These are phyloP conservation scores for Luehdorfia chinensis DNA, from an alignment of 1,140 invertebrate species.

Conservation along the genomic window DNA sequence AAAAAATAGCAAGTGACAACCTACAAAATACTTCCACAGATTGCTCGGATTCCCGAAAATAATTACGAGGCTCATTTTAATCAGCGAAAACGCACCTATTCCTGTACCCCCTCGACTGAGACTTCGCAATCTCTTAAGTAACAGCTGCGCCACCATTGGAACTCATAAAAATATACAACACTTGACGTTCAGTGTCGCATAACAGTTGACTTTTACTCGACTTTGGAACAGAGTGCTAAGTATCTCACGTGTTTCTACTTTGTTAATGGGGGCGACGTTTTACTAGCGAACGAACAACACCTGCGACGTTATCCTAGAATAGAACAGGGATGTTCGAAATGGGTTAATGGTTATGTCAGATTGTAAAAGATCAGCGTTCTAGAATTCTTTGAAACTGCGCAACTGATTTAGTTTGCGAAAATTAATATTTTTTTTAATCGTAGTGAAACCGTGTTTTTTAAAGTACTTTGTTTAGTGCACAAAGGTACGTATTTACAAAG, in stretches of 20 bases:
- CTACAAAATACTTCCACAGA: background rate
- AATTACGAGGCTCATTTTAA: constrained; percentile 14
- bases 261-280: constrained; percentile 49
- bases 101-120: constrained; percentile 18
- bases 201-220: constrained; percentile 55
- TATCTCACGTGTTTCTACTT: constrained; percentile 48
- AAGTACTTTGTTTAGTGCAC: too few species aligned
- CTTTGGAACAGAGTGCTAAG: constrained; percentile 53
- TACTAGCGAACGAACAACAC: constrained; percentile 38
- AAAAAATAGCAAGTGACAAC: background rate
- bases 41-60: constrained; percentile 1
- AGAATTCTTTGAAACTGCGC: too few species aligned
- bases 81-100: constrained; percentile 13
- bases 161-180: constrained; percentile 61
- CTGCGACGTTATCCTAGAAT: constrained; percentile 39
- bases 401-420: too few species aligned
- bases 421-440: too few species aligned
- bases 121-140: constrained; percentile 49
- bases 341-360: constrained; percentile 33
- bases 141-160: constrained; percentile 39
- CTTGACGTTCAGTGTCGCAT: constrained; percentile 43
- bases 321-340: constrained; percentile 48
- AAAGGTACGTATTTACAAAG: too few species aligned
- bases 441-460: too few species aligned
- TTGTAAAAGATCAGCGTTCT: constrained; percentile 16